Base-by-base conservation (phyloP, 2,113 vertebrate genomes). In the Trinectes maculatus region DNA sequence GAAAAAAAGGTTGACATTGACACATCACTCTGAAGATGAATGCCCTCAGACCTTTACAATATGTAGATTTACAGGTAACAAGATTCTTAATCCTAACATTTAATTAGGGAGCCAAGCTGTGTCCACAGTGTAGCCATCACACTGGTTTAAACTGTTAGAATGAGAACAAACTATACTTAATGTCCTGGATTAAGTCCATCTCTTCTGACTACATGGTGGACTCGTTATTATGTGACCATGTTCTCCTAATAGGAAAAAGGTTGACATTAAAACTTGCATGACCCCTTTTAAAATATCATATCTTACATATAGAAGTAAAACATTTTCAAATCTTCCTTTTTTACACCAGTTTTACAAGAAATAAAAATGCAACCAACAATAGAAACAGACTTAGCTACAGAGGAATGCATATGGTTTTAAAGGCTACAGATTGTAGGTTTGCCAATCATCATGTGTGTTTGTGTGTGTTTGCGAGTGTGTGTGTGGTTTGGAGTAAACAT, bases 321-420 rank as follows among this genome's bases (percentile, higher is more conserved):
- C 51, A 64, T 72, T 48, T 53, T 52, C 28, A 82, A 80, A 79
- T 19, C 43, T 64, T 69, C 74, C 52, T 33, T 48, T 49, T 46
- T 25, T 34, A 79, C 72, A 83, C 75, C 59, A 73, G 76, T 80
- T 85, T 82, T 71, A 84, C 77, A 71, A 71, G 71, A 72, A 72
- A 77, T 5, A 71, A 39, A 80, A 80, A 74, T 64, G 66, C 76
- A 82, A 84, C 58, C 61, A 74, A 84, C 77, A 74, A 80, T 65
- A 85, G 58, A 85, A 87, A 82, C 48, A 19, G 82, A 86, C 66
- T 61, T 63, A 64, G 85, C 87, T 85, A 89, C 77, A 40, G 94
- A 95, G 96, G 96, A 98, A 98, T 97, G 96, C 95, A 95, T 96
- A 93, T 93, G 94, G 92, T 89, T 88, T 87, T 91, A 92, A 71